Conservation (phyloP, 2,797 vertebrate genomes). For the Muraenolepis orangiensis region DNA sequence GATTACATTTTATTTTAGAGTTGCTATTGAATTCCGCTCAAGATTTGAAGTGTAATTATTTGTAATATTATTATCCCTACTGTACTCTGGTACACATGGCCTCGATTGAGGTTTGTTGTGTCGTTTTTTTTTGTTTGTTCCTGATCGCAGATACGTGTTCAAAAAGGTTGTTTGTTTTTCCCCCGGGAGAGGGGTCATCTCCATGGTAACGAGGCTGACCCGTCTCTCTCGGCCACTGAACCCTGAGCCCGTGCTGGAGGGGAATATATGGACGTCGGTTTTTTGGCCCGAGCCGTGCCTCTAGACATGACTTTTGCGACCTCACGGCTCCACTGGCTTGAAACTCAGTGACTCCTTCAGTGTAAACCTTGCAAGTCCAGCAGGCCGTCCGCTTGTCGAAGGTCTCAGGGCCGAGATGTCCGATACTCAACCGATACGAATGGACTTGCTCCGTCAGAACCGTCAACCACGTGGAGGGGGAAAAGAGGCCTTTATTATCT, state of each 20-base stretch:
- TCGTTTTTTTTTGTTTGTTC: neutral
- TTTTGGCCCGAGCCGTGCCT: neutral
- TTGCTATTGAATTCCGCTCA: neutral
- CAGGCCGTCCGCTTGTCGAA: neutral
- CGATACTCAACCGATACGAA: neutral
- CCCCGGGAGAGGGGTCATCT: neutral
- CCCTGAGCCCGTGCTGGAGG: neutral
- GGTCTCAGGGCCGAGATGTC: neutral
- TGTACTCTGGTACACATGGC: neutral
- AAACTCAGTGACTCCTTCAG: neutral
- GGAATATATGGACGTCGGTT: neutral
- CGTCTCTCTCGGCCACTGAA: neutral
- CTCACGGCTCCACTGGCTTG: too few species aligned
- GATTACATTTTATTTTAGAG: neutral
- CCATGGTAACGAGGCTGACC: neutral
- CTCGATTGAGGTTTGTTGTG: neutral
- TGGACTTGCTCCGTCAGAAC: neutral
- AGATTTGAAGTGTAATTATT: neutral
- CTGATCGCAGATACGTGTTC: neutral
- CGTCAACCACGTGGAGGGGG: too few species aligned
- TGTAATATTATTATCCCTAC: neutral
- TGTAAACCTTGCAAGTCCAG: neutral
- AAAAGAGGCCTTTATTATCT: too few species aligned
- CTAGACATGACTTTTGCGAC: neutral
- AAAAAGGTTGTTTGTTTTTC: neutral